Base-by-base conservation (phyloP, 2,113 vertebrate species). In the Mellivora capensis region DNA sequence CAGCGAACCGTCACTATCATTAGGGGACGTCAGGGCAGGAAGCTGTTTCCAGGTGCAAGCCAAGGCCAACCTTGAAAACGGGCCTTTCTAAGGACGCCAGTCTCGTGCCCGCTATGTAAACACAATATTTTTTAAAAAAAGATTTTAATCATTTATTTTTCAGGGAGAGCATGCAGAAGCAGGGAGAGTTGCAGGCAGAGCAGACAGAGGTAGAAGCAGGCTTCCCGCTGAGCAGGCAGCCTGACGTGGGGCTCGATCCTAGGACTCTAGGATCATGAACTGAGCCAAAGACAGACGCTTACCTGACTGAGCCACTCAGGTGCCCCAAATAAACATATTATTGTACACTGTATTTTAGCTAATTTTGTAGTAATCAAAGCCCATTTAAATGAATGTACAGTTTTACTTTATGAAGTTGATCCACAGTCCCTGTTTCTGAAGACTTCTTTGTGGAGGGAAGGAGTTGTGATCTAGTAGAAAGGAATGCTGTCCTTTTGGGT, bases 171-270 rank as follows among this genome's bases (percentile, higher is more conserved):
- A 17, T 3, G 62, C 29, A 34, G 1, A 34, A 67, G 31, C 62
- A 67, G 62, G 62, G 31, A 31, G 31, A 17, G 31, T 6, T 34
- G 31, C 61, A 62, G 67, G 34, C 34, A 69, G 67, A 69, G 59
- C 23, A 25, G 34, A 15, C 29, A n/a, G 64, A n/a, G 64, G 64
- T 18, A 37, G 67, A 69, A 69, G 34, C 67, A 69, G 67, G n/a
- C 34, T 69, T 7, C 18, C 67, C 2, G 4, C 67, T 21, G 67
- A 37, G 67, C n/a, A 69, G 34, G 34, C 17, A 69, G 17, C 18
- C 34, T 0, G 2, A 69, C 2, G 8, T 7, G 3, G 34, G 17
- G 15, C 67, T 69, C 7, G 3, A 69, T 69, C 67, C 34, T 0
- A 20, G 17, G 34, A 69, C 67, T 4, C 17, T n/a, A 18, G 34